Base-by-base conservation (phyloP, 2,888 invertebrate species). In the Scaptomyza reducta region DNA sequence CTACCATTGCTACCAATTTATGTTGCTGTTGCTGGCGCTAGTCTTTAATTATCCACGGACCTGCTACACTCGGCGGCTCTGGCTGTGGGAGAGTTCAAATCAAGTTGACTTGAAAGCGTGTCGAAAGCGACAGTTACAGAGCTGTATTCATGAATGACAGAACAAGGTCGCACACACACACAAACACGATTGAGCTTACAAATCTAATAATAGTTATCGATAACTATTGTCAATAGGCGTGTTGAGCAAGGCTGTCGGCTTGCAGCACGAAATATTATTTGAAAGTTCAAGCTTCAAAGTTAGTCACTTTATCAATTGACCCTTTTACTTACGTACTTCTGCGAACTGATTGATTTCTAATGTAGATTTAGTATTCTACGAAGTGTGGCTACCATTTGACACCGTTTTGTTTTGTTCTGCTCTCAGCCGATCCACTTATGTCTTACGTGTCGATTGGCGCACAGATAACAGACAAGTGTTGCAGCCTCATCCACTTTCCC, bases 321-420 rank as follows among this genome's bases (percentile, higher is more conserved):
- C 31, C 31, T 31, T 31, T 31, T 7, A 22, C 22, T 22, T 33
- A 35, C 38, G 40, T 42, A 53, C 51, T 79, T 79, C 79, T 47
- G 66, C 78, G 79, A 77, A 79, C 58, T 78, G 74, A 74, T 79
- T 74, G 84, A 84, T 81, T 78, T 69, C 54, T 64, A 71, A 59
- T 77, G 68, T 60, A 65, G 55, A 60, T 62, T 58, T 13, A 22
- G 18, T 49, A 49, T 79, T 84, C 79, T 74, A 78, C 75, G 75
- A 79, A 79, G 66, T 58, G 74, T 64, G 64, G 78, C 81, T 84
- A 79, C 79, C 84, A 76, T 72, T 76, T 74, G 68, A 61, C 66
- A 67, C 49, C 51, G 50, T 42, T 54, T 51, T 33, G 14, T 38
- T 38, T 7, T 38, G 38, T 38, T 38, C 2, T n/a, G 6, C 9